Evolutionary conservation across 2,888 invertebrate genomes (phyloP).

Genomic region (Rosalia funebris): DNA sequence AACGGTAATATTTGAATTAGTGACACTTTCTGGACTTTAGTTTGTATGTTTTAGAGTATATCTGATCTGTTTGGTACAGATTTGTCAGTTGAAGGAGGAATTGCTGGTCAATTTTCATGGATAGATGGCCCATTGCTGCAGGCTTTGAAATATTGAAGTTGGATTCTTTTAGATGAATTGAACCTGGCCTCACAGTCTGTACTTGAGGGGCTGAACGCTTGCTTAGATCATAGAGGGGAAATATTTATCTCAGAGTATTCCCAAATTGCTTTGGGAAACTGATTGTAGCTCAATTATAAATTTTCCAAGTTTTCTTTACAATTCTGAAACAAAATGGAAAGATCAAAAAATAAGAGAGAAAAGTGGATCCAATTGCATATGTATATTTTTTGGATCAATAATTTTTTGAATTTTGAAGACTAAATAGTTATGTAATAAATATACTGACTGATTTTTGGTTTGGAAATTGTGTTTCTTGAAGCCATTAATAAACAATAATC

Average conservation of each 20-base stretch:
- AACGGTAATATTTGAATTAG: slow-evolving; percentile 71
- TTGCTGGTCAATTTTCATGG: slow-evolving; percentile 91
- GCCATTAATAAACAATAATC: too few species aligned
- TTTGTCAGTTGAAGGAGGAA: slow-evolving; percentile 89
- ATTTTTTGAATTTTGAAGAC: too few species aligned
- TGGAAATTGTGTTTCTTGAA: too few species aligned
- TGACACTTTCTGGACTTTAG: neutral
- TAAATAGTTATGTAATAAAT: too few species aligned
- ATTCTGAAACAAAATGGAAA: too few species aligned
- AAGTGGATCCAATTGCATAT: too few species aligned
- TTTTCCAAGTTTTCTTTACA: too few species aligned
- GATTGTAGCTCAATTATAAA: too few species aligned
- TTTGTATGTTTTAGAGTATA: slow-evolving; percentile 75
- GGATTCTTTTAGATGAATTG: slow-evolving; percentile 97
- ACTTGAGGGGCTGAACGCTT: slow-evolving; percentile 97
- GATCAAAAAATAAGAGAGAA: too few species aligned
- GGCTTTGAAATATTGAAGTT: slow-evolving; percentile 91
- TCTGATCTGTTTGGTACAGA: slow-evolving; percentile 98
- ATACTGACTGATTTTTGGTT: too few species aligned
- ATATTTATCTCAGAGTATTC: slow-evolving; percentile 95
- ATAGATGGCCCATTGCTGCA: slow-evolving; percentile 94
- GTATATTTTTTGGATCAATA: too few species aligned
- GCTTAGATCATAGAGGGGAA: slow-evolving; percentile 96
- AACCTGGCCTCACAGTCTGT: slow-evolving; percentile 99
- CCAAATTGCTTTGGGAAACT: too few species aligned